phyloP scores from a whole-genome alignment of 2,888 invertebrate genomes.

The Pyrgus malvae region DNA sequence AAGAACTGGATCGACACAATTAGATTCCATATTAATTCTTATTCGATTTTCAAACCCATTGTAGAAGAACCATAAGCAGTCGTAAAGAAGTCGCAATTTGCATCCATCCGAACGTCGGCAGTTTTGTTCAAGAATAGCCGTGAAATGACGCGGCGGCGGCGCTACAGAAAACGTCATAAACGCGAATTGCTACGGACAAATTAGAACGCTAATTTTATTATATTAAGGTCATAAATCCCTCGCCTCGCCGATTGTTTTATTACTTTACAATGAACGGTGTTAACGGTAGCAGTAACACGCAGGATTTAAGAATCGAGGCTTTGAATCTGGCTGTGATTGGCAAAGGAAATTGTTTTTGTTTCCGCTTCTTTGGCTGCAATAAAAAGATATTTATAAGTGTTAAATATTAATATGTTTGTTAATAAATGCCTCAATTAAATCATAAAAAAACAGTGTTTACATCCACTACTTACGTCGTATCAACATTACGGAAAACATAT shows the following conservation, averaged over 20 bases:
- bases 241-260: conserved; percentile 62
- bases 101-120: conserved; percentile 51
- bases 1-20: too few species aligned
- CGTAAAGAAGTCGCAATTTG: conserved; percentile 76
- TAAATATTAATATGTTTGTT: too few species aligned
- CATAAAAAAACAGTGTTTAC: too few species aligned
- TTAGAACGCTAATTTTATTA: conserved; percentile 74
- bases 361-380: background rate
- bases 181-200: conserved; percentile 65
- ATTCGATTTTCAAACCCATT: too few species aligned
- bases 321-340: conserved; percentile 32
- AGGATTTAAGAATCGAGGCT: conserved; percentile 29
- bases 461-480: too few species aligned
- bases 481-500: too few species aligned
- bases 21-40: too few species aligned
- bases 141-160: conserved; percentile 66
- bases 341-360: conserved; percentile 34
- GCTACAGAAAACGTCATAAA: conserved; percentile 63
- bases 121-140: conserved; percentile 61
- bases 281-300: conserved; percentile 60
- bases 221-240: conserved; percentile 70
- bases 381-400: background rate
- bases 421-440: too few species aligned
- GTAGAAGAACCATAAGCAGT: conserved; percentile 40
- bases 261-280: conserved; percentile 58